Base-by-base conservation (phyloP, 2,797 vertebrate genomes). In the Gadopsis bispinosus region DNA sequence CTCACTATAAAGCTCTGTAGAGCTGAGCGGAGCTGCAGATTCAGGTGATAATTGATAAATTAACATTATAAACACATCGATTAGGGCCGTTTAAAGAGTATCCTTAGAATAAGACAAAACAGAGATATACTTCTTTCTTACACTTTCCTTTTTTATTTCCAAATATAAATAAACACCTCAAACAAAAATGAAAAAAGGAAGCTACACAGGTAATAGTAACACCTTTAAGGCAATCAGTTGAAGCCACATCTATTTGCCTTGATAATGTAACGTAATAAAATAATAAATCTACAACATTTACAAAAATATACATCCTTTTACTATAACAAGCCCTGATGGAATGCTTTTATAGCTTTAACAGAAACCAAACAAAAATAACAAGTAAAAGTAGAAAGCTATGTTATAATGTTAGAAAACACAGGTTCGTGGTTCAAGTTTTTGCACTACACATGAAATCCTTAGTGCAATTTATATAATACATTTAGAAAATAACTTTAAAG, bases 101-200 rank as follows among this genome's bases (percentile, higher is more conserved):
- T 29, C 20, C n/a, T 31, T 19, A 14, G 8, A 77, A 16, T 41
- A 39, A 47, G 13, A 71, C 16, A 55, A 43, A 81, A 55, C 6
- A 48, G 0, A 20, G 4, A 56, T 10, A 17, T 53, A 73, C 9
- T 4, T 58, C 10, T 69, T 54, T 4, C 5, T 56, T 56, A 0
- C 55, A 26, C 73, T 89, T 77, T 75, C 1, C 11, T 50, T 2
- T 80, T 95, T 94, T 93, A 91, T 93, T 92, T 89, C 37, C 62
- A 91, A 92, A 89, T 91, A 93, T 92, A 93, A 92, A 93, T 93
- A 90, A 91, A 89, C 87, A 92, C 92, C 67, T 89, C 91, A 92
- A 90, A 92, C 85, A 86, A 89, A 90, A 87, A 85, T 75, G 14
- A 58, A 68, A 88, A 81, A 72, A 88, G 58, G 47, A 92, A 84